Evolutionary conservation across 2,797 vertebrate species (phyloP).

Genomic region (Coendou prehensilis): DNA sequence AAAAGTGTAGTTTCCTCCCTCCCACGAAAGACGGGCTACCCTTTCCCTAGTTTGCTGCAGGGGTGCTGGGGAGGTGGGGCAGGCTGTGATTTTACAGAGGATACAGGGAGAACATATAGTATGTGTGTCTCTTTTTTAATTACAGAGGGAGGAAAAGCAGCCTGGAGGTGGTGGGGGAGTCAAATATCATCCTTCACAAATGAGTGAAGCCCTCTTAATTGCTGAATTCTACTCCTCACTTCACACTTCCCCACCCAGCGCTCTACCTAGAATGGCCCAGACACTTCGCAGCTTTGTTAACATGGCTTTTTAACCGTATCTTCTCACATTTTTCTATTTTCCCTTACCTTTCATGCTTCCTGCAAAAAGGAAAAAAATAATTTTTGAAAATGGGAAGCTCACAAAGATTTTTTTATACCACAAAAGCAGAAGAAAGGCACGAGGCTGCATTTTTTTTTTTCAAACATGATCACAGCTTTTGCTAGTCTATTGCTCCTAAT

Average conservation of each 20-base stretch:
- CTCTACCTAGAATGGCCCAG: neutral
- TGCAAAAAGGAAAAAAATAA: neutral
- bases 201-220: conserved; percentile 57
- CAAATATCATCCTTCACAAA: conserved; percentile 63
- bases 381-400: conserved; percentile 78
- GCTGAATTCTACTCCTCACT: neutral
- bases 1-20: neutral
- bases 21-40: neutral
- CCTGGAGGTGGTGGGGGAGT: neutral
- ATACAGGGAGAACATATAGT: conserved; percentile 17
- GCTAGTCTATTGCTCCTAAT: neutral
- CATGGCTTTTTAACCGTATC: neutral
- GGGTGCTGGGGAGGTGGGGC: neutral
- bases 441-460: neutral
- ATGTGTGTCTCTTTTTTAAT: conserved; percentile 71
- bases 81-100: conserved; percentile 54
- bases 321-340: neutral
- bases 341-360: neutral
- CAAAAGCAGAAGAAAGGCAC: conserved; percentile 82
- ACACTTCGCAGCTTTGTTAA: neutral
- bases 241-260: conserved; percentile 11
- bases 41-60: neutral
- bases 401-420: conserved; percentile 65
- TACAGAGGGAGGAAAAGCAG: conserved; percentile 68
- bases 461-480: neutral